phyloP scores from a whole-genome alignment of 2,888 invertebrate genomes.

The Pterostichus madidus region DNA sequence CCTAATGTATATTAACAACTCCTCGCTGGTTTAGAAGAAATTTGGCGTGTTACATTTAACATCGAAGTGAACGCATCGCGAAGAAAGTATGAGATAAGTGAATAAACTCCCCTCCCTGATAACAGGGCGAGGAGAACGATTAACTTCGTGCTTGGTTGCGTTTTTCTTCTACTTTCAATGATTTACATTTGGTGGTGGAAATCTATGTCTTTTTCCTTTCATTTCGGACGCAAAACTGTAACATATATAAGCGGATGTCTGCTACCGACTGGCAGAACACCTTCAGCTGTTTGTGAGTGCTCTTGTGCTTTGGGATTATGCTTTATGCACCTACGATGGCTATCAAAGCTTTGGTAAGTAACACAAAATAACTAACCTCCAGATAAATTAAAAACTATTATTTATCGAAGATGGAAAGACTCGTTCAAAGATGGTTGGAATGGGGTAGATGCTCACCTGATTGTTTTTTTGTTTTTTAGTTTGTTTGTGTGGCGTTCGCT shows the following conservation, averaged over 20 bases:
- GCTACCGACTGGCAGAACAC: conserved; percentile 1
- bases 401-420: no score
- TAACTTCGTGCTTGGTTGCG: conserved; percentile 67
- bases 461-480: conserved; percentile 70
- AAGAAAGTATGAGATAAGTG: conserved; percentile 30
- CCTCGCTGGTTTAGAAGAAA: conserved; percentile 3
- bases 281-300: conserved; percentile 37
- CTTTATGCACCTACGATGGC: background rate
- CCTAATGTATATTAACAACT: conserved; percentile 23
- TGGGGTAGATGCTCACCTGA: conserved; percentile 3
- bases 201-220: conserved; percentile 71
- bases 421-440: conserved; percentile 10
- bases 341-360: conserved; percentile 10
- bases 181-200: conserved; percentile 58
- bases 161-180: conserved; percentile 70
- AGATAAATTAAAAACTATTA: no score
- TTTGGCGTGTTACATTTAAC: conserved; percentile 26
- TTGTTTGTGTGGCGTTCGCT: conserved; percentile 74
- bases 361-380: background rate
- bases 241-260: conserved; percentile 42
- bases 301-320: conserved; percentile 25
- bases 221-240: conserved; percentile 67
- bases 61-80: conserved; percentile 19
- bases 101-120: conserved; percentile 1
- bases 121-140: conserved; percentile 18